A percentile compares a stretch with the other conserved stretches of the same genome.
Evolutionary conservation across 2,888 invertebrate species (phyloP).

Genomic region (Cinara cedri): DNA sequence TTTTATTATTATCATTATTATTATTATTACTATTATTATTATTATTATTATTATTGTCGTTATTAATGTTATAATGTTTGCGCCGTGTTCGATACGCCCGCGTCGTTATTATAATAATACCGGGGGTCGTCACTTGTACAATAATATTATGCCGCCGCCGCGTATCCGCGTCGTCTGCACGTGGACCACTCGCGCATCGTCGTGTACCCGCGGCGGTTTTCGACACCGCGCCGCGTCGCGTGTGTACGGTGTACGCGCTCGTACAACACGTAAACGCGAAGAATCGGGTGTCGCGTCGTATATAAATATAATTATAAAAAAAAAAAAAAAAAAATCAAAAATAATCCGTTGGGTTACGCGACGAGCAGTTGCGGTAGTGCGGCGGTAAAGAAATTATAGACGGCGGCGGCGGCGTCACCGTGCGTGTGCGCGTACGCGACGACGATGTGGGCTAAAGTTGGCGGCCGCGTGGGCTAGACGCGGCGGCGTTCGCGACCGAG

Average conservation of each 20-base stretch:
- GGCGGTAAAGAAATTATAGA: not conserved
- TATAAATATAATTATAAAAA: no score
- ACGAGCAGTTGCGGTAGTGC: slow-evolving; percentile 29
- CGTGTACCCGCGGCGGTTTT: not conserved
- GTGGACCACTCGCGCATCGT: not conserved
- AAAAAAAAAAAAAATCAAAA: not conserved
- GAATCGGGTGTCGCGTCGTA: not conserved
- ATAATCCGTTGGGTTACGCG: slow-evolving; percentile 28
- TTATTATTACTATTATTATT: not conserved
- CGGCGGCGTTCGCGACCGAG: slow-evolving; percentile 29
- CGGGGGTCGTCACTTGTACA: not conserved
- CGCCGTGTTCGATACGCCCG: not conserved
- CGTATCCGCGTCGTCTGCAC: not conserved
- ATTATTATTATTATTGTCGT: no score
- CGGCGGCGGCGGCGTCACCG: not conserved
- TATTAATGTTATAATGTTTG: not conserved
- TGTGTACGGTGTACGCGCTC: not conserved
- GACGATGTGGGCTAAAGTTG: slow-evolving; percentile 56
- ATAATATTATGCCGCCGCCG: no score
- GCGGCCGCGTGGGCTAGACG: slow-evolving; percentile 56
- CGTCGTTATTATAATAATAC: not conserved
- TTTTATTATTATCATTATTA: no score
- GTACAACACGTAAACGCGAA: not conserved
- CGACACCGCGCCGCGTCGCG: not conserved
- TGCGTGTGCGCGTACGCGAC: not conserved